Percentiles rank a stretch among this genome's conserved stretches.
phyloP scores from a whole-genome alignment of 2,113 vertebrate species.

The Apeltes quadracus region DNA sequence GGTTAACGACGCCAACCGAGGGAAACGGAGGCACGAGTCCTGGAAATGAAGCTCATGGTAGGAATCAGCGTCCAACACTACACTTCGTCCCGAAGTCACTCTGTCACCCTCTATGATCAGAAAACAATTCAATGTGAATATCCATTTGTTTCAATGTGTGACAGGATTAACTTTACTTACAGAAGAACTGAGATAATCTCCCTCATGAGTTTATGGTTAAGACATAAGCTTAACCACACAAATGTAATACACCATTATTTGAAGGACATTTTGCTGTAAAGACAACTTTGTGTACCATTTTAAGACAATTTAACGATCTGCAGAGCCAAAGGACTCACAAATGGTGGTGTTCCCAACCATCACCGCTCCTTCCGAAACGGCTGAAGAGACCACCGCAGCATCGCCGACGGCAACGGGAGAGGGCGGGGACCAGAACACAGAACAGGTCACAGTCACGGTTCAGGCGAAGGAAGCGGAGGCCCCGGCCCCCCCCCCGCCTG shows the following conservation, averaged over 20 bases:
- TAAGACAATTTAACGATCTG: not conserved
- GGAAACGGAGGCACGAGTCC: no score
- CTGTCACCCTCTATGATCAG: not conserved
- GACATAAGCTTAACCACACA: not conserved
- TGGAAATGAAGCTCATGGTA: no score
- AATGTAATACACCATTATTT: not conserved
- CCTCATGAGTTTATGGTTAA: no score
- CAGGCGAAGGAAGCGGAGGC: slow-evolving; percentile 6
- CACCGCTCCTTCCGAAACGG: rapidly evolving
- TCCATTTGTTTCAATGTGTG: not conserved
- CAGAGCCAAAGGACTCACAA: slow-evolving; percentile 42
- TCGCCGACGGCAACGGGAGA: not conserved
- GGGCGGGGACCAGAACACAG: not conserved
- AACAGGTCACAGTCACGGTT: not conserved
- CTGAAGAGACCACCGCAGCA: not conserved
- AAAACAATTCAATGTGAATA: not conserved
- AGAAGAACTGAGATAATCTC: not conserved
- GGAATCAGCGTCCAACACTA: not conserved
- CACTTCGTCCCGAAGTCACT: not conserved
- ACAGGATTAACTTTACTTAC: not conserved
- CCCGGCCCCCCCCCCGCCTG: slow-evolving; percentile 30
- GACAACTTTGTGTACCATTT: not conserved
- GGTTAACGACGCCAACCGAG: no score
- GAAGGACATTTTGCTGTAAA: not conserved
- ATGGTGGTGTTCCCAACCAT: not conserved